These are phyloP conservation scores for Melopsittacus undulatus DNA, from an alignment of 2,797 vertebrate species.

Conservation along the genomic window DNA sequence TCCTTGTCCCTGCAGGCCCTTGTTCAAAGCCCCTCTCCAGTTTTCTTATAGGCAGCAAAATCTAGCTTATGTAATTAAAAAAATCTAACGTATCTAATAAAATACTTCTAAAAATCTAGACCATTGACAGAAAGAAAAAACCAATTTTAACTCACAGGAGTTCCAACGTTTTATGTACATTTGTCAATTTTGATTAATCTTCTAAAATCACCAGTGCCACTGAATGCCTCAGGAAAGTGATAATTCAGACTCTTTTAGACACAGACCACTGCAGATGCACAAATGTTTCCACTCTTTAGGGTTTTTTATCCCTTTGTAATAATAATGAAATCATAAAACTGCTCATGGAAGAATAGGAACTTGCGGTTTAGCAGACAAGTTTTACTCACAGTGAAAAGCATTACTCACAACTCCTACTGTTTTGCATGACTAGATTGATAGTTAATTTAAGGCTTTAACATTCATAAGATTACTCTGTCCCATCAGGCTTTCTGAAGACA, in stretches of 20 bases:
- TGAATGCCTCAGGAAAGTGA: neutral
- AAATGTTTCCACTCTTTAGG: neutral
- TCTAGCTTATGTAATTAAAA: neutral
- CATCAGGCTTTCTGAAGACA: neutral
- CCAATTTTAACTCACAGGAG: neutral
- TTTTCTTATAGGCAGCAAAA: neutral
- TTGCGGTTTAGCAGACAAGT: neutral
- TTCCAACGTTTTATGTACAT: neutral
- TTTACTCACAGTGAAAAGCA: neutral
- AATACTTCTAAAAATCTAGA: neutral
- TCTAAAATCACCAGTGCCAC: neutral
- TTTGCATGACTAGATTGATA: neutral
- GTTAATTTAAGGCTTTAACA: slow-evolving; percentile 14
- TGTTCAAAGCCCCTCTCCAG: neutral
- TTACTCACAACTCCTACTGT: neutral
- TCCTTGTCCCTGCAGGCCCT: neutral
- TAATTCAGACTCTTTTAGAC: neutral
- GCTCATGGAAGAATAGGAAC: neutral
- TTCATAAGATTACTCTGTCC: neutral
- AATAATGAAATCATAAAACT: neutral
- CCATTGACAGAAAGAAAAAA: neutral
- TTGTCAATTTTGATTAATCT: neutral
- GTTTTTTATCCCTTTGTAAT: neutral
- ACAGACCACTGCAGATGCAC: neutral
- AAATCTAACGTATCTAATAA: neutral